Conservation (phyloP, 2,888 invertebrate species). For the Macaria notata region DNA sequence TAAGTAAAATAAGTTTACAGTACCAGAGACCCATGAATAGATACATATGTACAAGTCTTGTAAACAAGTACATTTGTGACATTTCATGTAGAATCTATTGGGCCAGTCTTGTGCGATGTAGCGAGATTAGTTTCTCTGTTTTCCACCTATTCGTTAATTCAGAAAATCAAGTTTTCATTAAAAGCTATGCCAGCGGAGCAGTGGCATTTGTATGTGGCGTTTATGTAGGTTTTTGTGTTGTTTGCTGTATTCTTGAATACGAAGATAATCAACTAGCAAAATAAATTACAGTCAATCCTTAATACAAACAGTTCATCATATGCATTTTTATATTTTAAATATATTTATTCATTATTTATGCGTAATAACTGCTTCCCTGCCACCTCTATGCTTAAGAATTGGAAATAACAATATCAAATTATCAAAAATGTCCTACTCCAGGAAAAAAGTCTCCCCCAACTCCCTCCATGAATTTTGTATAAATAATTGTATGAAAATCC, state of each 20-base stretch:
- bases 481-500: too few species aligned
- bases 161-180: conserved; percentile 27
- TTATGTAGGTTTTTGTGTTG: background rate
- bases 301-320: background rate
- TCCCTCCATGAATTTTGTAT: too few species aligned
- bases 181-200: conserved; percentile 13
- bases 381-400: background rate
- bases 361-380: background rate
- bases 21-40: too few species aligned
- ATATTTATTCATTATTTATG: background rate
- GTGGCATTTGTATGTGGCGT: background rate
- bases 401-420: background rate
- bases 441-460: too few species aligned
- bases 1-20: too few species aligned
- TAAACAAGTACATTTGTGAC: too few species aligned
- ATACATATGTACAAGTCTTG: too few species aligned
- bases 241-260: background rate
- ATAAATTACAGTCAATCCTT: background rate
- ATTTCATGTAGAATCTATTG: too few species aligned
- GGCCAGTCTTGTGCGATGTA: background rate
- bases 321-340: background rate
- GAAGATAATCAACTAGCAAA: background rate
- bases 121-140: conserved; percentile 33
- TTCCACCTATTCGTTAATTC: conserved; percentile 26
- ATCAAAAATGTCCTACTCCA: background rate